These are phyloP conservation scores for Andrena dorsata DNA, from an alignment of 2,888 invertebrate genomes.

Conservation along the genomic window DNA sequence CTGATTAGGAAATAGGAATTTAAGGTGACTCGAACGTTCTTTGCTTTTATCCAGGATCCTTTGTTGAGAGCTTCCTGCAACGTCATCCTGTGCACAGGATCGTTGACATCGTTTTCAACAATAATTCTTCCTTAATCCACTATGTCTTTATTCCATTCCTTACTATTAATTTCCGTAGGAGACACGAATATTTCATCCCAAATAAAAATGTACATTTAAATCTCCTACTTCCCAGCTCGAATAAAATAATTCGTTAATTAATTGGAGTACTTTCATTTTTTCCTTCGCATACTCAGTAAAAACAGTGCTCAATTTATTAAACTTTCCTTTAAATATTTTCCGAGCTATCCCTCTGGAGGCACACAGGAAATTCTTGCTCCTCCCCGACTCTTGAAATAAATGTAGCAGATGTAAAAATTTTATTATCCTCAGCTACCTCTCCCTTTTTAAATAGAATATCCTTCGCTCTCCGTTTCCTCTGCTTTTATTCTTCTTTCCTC, in stretches of 20 bases:
- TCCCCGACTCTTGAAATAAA: background rate
- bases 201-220: too few relatives aligned
- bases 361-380: too few relatives aligned
- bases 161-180: too few relatives aligned
- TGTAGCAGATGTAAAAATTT: constrained; percentile 17
- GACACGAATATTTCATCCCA: too few relatives aligned
- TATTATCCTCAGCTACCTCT: background rate
- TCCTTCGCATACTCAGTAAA: too few relatives aligned
- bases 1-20: constrained; percentile 50
- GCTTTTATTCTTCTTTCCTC: background rate
- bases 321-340: too few relatives aligned
- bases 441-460: background rate
- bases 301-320: too few relatives aligned
- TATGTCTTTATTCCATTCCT: too few relatives aligned
- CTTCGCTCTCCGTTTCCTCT: background rate
- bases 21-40: constrained; percentile 39
- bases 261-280: too few relatives aligned
- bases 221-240: too few relatives aligned
- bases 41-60: constrained; percentile 2
- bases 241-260: too few relatives aligned
- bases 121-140: background rate
- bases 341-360: too few relatives aligned
- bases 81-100: background rate
- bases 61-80: background rate
- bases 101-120: background rate